Percentiles rank a stretch among this genome's conserved stretches.
Conservation (phyloP, 1,140 invertebrate species). For the Eufriesea mexicana region DNA sequence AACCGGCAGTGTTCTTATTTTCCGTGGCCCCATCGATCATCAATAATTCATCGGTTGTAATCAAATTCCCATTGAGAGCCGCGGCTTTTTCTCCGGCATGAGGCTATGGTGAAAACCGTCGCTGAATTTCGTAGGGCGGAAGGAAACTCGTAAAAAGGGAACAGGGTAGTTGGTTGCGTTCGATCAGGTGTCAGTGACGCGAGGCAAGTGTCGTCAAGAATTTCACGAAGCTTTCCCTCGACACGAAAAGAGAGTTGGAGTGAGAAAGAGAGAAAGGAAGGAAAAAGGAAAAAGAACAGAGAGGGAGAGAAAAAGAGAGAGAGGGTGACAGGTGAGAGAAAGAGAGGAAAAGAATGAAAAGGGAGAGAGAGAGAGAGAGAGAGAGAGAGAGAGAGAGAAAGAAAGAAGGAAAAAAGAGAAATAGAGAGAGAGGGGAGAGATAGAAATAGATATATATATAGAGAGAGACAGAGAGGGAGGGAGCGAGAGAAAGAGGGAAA, state of each 20-base stretch:
- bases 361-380: too few species aligned
- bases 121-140: not conserved
- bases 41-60: slow-evolving; percentile 44
- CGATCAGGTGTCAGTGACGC: not conserved
- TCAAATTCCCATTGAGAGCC: slow-evolving; percentile 34
- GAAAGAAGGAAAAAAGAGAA: not conserved
- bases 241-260: not conserved
- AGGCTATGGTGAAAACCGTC: not conserved
- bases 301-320: not conserved
- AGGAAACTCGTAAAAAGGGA: not conserved
- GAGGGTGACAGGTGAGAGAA: too few species aligned
- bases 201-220: slow-evolving; percentile 14
- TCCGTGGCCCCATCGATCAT: slow-evolving; percentile 25
- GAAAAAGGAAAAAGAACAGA: not conserved
- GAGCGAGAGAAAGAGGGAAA: too few species aligned
- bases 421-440: not conserved
- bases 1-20: slow-evolving; percentile 26
- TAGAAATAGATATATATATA: too few species aligned
- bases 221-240: not conserved
- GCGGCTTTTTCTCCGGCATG: not conserved
- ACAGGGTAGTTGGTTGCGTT: not conserved
- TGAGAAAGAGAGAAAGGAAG: fast-evolving
- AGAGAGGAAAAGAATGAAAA: fast-evolving
- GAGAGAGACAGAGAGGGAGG: not conserved
- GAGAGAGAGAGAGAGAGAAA: not conserved